Percentiles rank a stretch among this genome's conserved stretches.
Conservation (phyloP, 2,113 vertebrate species). For the Hemiscyllium ocellatum region DNA sequence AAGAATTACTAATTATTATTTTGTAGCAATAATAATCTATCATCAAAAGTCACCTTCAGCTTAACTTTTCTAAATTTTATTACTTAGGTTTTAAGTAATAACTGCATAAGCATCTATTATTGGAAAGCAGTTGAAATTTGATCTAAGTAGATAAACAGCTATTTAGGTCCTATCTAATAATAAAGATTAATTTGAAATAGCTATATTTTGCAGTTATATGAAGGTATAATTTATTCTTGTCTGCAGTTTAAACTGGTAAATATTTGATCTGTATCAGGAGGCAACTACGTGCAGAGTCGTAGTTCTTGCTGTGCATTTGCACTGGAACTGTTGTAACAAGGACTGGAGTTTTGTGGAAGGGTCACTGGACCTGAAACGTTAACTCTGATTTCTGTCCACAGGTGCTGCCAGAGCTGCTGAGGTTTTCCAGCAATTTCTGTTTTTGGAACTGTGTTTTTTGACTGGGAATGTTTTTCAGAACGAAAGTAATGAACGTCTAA, state of each 20-base stretch:
- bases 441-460: background rate
- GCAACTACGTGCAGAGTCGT: background rate
- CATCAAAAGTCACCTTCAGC: background rate
- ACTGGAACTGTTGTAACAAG: background rate
- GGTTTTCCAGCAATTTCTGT: too few species aligned
- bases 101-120: slow-evolving; percentile 16
- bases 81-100: background rate
- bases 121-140: background rate
- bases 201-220: slow-evolving; percentile 26
- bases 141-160: background rate
- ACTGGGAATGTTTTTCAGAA: background rate
- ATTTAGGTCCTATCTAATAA: background rate
- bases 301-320: background rate
- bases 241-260: background rate
- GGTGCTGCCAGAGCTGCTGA: too few species aligned
- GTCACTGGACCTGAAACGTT: too few species aligned
- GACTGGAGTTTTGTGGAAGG: too few species aligned
- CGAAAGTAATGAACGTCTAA: background rate
- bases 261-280: background rate
- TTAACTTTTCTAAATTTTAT: background rate
- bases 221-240: background rate
- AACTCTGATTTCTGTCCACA: too few species aligned
- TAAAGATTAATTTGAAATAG: background rate
- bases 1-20: slow-evolving; percentile 12
- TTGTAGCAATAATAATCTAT: slow-evolving; percentile 34